A percentile compares a stretch with the other conserved stretches of the same genome.
Evolutionary conservation across 2,797 vertebrate species (phyloP).

Genomic region (Todus mexicanus): DNA sequence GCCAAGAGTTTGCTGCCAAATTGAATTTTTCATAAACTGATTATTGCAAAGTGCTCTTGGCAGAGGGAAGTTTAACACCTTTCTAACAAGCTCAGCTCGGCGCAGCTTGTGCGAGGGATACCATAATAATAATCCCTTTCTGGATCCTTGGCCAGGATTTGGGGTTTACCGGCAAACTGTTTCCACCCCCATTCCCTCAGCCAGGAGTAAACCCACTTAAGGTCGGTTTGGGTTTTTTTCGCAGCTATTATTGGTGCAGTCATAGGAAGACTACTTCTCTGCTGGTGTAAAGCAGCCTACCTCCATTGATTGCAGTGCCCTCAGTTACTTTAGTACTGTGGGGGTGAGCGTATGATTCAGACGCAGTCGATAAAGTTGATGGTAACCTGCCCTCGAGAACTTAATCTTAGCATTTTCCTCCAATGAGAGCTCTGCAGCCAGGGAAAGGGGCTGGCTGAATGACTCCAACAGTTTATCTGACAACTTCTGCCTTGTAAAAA

Average conservation of each 20-base stretch:
- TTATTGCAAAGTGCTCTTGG: constrained; percentile 51
- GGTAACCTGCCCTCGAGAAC: not conserved
- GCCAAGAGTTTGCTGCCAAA: constrained; percentile 55
- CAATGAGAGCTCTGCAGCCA: not conserved
- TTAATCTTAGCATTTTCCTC: not conserved
- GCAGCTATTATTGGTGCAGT: not conserved
- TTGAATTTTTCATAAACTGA: constrained; percentile 57
- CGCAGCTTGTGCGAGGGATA: not conserved
- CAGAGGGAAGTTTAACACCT: constrained; percentile 52
- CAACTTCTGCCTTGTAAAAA: not conserved
- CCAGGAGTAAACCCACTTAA: constrained; percentile 22
- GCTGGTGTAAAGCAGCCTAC: not conserved
- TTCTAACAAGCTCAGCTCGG: constrained; percentile 48
- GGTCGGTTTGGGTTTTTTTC: not conserved
- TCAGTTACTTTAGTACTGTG: not conserved
- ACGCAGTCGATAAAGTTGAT: not conserved
- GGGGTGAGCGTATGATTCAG: constrained; percentile 4
- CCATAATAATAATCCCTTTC: constrained; percentile 20
- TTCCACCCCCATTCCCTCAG: not conserved
- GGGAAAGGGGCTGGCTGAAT: not conserved
- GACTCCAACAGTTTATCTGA: not conserved
- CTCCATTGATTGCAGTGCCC: not conserved
- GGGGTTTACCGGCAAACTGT: not conserved
- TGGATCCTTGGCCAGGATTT: constrained; percentile 40
- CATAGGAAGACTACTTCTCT: not conserved